Evolutionary conservation across 2,888 invertebrate genomes (phyloP).

Genomic region (Mythimna loreyi): DNA sequence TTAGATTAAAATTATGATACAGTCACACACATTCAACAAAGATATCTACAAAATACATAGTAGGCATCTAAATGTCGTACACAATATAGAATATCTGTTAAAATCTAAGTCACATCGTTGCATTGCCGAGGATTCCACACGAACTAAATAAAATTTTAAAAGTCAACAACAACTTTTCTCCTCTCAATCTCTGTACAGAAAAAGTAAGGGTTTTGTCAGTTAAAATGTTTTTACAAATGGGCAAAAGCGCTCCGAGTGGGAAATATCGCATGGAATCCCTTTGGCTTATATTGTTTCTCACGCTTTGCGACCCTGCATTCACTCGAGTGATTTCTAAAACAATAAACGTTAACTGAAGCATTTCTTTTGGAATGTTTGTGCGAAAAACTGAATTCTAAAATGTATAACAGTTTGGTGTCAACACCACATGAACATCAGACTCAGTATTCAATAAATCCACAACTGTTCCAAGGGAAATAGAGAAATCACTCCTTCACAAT

Average conservation of each 20-base stretch:
- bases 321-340: constrained; percentile 81
- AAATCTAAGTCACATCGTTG: constrained; percentile 75
- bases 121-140: constrained; percentile 75
- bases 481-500: constrained; percentile 75
- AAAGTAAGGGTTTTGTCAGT: constrained; percentile 19
- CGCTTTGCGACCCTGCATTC: constrained; percentile 78
- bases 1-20: constrained; percentile 59
- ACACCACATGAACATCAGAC: constrained; percentile 38
- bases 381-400: constrained; percentile 64
- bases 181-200: constrained; percentile 16
- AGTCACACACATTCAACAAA: constrained; percentile 58
- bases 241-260: constrained; percentile 43
- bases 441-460: constrained; percentile 61
- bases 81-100: constrained; percentile 55
- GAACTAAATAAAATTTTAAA: constrained; percentile 42
- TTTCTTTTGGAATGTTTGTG: constrained; percentile 73
- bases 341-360: constrained; percentile 58
- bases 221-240: constrained; percentile 38
- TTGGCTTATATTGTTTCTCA: constrained; percentile 69
- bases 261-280: constrained; percentile 78
- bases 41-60: constrained; percentile 51
- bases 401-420: constrained; percentile 57
- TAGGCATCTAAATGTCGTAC: constrained; percentile 54
- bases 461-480: constrained; percentile 58
- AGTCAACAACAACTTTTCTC: constrained; percentile 32